A percentile compares a stretch with the other conserved stretches of the same genome.
Evolutionary conservation across 2,888 invertebrate species (phyloP).

Genomic region (Resseliella maxima): DNA sequence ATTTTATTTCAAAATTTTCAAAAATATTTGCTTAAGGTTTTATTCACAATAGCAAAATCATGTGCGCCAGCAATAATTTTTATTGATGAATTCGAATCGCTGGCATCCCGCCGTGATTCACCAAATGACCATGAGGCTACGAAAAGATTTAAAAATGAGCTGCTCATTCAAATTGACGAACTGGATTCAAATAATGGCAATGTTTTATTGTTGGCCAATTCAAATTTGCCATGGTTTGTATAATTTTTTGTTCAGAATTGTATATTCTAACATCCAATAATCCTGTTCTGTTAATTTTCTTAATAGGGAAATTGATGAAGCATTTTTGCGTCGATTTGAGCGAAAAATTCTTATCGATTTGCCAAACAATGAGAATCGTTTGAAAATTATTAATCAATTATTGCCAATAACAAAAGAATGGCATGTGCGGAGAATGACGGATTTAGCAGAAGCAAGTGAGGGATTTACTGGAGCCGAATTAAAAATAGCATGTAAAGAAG

Average conservation of each 20-base stretch:
- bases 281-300: slow-evolving; percentile 56
- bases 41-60: slow-evolving; percentile 87
- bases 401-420: slow-evolving; percentile 67
- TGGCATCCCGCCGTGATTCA: slow-evolving; percentile 76
- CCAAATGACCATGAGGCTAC: slow-evolving; percentile 86
- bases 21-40: slow-evolving; percentile 69
- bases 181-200: slow-evolving; percentile 72
- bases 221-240: slow-evolving; percentile 88
- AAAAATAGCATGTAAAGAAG: slow-evolving; percentile 87
- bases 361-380: slow-evolving; percentile 77
- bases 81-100: slow-evolving; percentile 90
- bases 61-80: slow-evolving; percentile 92
- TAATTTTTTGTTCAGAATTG: slow-evolving; percentile 17
- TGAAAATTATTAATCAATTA: slow-evolving; percentile 75
- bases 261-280: neutral
- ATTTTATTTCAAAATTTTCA: neutral
- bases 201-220: slow-evolving; percentile 86
- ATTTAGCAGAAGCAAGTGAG: slow-evolving; percentile 72
- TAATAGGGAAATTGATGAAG: slow-evolving; percentile 85
- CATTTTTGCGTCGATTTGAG: slow-evolving; percentile 87
- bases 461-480: slow-evolving; percentile 92
- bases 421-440: slow-evolving; percentile 67
- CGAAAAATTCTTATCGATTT: slow-evolving; percentile 85
- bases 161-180: slow-evolving; percentile 89
- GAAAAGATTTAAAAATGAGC: slow-evolving; percentile 87